phyloP scores from a whole-genome alignment of 2,113 vertebrate genomes.

The Bettongia penicillata region DNA sequence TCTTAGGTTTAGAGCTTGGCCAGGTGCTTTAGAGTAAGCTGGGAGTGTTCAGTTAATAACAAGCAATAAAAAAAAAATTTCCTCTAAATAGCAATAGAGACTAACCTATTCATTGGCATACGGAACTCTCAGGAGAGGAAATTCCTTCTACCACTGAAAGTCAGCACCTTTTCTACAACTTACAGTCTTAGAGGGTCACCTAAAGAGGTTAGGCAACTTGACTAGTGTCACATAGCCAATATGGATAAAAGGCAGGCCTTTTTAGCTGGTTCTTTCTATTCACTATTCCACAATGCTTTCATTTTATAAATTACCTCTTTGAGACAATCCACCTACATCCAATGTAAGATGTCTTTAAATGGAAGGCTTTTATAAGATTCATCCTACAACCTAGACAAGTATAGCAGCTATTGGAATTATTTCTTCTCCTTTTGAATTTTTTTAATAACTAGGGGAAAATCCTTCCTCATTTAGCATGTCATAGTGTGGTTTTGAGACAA shows the following conservation, averaged over 20 bases:
- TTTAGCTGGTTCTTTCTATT: not conserved
- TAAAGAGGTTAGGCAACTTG: not conserved
- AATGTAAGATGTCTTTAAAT: conserved; percentile 51
- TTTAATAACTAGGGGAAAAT: conserved; percentile 10
- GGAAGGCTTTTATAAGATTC: not conserved
- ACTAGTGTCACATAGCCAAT: not conserved
- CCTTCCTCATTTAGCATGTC: conserved; percentile 10
- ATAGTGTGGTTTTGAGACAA: not conserved
- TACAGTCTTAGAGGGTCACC: not conserved
- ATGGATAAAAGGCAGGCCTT: not conserved
- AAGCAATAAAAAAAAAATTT: not conserved
- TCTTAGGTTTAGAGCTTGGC: not conserved
- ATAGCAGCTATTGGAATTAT: not conserved
- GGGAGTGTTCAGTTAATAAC: not conserved
- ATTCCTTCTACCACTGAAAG: not conserved
- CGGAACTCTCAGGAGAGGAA: not conserved
- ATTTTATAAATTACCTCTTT: not conserved
- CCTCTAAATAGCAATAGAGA: not conserved
- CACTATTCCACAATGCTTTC: not conserved
- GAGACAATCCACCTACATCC: conserved; percentile 43
- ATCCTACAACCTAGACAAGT: not conserved
- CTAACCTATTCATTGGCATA: not conserved
- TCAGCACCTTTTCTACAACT: not conserved
- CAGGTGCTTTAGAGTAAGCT: not conserved
- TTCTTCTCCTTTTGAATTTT: conserved; percentile 29